Evolutionary conservation across 2,113 vertebrate species (phyloP).

Genomic region (Panurus biarmicus): DNA sequence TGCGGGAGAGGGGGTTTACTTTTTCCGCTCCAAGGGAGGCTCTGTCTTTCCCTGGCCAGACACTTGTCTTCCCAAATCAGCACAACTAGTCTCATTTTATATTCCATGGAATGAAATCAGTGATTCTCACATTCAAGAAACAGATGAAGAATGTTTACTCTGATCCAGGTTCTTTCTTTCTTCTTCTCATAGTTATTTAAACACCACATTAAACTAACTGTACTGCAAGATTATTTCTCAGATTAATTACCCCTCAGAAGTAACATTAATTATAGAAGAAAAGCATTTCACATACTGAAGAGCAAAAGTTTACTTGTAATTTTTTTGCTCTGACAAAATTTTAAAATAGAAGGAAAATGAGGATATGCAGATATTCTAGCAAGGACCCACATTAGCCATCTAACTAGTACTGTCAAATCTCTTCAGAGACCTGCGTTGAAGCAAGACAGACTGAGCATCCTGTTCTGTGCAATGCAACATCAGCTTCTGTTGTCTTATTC

Average conservation of each 20-base stretch:
- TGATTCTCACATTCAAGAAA: background rate
- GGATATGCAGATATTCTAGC: background rate
- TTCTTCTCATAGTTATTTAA: background rate
- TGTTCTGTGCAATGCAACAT: background rate
- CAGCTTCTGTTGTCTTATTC: background rate
- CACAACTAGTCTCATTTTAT: background rate
- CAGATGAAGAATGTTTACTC: background rate
- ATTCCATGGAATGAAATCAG: background rate
- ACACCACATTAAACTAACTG: background rate
- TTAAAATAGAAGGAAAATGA: background rate
- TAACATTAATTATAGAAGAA: background rate
- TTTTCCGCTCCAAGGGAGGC: too few relatives aligned
- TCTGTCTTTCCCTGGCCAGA: too few relatives aligned
- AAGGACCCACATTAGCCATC: background rate
- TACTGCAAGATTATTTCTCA: background rate
- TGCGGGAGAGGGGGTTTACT: too few relatives aligned
- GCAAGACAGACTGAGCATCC: background rate
- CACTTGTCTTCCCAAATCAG: too few relatives aligned
- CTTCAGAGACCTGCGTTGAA: background rate
- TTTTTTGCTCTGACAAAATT: background rate
- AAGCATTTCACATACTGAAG: background rate
- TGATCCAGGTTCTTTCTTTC: background rate
- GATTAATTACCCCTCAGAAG: background rate
- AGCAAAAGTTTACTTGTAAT: background rate
- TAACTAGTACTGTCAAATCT: background rate